phyloP scores from a whole-genome alignment of 1,140 invertebrate genomes.

The Pristionchus pacificus region DNA sequence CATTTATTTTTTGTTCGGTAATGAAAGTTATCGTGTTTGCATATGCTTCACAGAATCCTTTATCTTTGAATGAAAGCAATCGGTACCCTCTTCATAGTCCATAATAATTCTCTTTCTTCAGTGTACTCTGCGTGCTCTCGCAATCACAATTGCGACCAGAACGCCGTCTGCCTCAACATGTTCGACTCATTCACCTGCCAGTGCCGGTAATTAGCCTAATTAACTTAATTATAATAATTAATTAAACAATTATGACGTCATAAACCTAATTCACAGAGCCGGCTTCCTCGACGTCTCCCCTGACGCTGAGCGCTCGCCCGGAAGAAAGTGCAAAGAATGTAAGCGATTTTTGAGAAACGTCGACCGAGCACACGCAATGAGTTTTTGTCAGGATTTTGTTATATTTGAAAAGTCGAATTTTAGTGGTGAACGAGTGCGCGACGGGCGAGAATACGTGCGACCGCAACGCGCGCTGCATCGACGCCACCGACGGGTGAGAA shows the following conservation, averaged over 20 bases:
- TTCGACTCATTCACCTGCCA: conserved; percentile 56
- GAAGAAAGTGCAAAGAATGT: conserved; percentile 54
- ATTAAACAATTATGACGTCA: no score
- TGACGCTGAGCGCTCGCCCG: conserved; percentile 48
- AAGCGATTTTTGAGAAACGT: conserved; percentile 23
- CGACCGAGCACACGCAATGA: no score
- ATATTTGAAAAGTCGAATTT: conserved; percentile 23
- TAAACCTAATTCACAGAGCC: no score
- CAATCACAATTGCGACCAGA: conserved; percentile 49
- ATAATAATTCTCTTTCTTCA: conserved; percentile 18
- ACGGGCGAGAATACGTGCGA: conserved; percentile 50
- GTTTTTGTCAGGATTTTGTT: neutral
- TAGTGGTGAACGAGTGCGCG: conserved; percentile 57
- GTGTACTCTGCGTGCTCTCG: conserved; percentile 43
- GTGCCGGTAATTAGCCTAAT: no score
- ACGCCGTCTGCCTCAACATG: conserved; percentile 51
- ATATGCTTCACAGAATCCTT: no score
- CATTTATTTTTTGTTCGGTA: no score
- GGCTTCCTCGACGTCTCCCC: conserved; percentile 49
- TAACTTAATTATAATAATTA: no score
- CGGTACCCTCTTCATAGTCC: conserved; percentile 9
- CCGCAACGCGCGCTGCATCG: conserved; percentile 57
- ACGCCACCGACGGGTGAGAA: conserved; percentile 51
- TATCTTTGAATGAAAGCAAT: no score
- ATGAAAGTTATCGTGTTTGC: no score